Evolutionary conservation across 2,797 vertebrate genomes (phyloP).

Genomic region (Diceros bicornis): DNA sequence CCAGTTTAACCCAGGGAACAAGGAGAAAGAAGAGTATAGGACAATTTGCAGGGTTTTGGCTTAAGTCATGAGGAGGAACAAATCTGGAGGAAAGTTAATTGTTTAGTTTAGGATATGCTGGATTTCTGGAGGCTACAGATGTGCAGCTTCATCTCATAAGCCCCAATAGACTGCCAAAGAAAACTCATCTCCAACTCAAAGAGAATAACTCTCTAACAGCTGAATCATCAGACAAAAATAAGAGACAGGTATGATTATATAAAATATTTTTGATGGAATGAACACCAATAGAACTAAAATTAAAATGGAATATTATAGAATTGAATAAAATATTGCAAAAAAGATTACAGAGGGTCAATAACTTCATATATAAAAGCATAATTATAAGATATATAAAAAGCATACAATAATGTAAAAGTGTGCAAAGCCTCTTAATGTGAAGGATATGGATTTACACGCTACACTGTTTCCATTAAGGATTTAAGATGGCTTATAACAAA

Average conservation of each 20-base stretch:
- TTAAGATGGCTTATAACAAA: constrained; percentile 44
- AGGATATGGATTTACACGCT: not conserved
- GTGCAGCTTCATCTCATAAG: not conserved
- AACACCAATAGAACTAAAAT: constrained; percentile 30
- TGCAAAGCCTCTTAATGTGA: not conserved
- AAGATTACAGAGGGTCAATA: not conserved
- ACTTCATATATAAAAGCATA: not conserved
- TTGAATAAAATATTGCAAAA: not conserved
- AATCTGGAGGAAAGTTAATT: not conserved
- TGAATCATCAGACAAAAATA: not conserved
- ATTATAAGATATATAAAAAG: not conserved
- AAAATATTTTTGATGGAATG: not conserved
- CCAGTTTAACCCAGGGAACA: not conserved
- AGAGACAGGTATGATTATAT: not conserved
- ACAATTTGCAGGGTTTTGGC: not conserved
- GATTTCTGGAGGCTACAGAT: not conserved
- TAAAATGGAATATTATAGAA: not conserved
- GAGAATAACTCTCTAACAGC: not conserved
- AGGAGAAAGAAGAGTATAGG: not conserved
- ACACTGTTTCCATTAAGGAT: not conserved
- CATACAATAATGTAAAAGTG: not conserved
- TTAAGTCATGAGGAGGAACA: not conserved
- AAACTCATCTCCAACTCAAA: not conserved
- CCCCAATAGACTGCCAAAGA: not conserved
- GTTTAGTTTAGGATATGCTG: not conserved